Evolutionary conservation across 2,797 vertebrate genomes (phyloP).

Genomic region (Ptychadena robeensis): DNA sequence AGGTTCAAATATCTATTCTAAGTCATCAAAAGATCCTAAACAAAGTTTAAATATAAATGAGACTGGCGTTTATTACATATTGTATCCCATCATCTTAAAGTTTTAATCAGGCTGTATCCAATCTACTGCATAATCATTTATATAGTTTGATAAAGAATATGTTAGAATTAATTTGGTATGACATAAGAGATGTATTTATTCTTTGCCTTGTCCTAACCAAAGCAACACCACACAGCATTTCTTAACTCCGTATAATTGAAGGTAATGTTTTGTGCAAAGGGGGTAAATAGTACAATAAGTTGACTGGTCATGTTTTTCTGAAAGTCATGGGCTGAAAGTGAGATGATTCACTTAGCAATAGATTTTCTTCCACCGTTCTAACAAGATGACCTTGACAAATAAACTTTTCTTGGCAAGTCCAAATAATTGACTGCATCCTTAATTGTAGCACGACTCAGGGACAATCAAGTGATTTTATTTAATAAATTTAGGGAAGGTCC

Average conservation of each 20-base stretch:
- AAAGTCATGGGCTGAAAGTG: constrained; percentile 69
- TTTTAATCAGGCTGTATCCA: background rate
- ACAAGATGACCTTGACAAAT: constrained; percentile 73
- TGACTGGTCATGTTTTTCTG: constrained; percentile 76
- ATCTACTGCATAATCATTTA: background rate
- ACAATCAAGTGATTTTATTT: constrained; percentile 72
- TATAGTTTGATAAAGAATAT: background rate
- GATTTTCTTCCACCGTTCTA: constrained; percentile 71
- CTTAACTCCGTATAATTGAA: constrained; percentile 67
- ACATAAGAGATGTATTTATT: background rate
- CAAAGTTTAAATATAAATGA: background rate
- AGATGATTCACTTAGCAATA: constrained; percentile 72
- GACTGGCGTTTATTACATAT: background rate
- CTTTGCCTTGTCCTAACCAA: constrained; percentile 26
- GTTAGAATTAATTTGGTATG: background rate
- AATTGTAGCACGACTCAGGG: constrained; percentile 68
- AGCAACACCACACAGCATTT: constrained; percentile 41
- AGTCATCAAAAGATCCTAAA: background rate
- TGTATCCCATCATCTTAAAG: background rate
- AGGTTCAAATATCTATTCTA: background rate
- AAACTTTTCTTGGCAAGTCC: constrained; percentile 69
- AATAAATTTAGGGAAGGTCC: constrained; percentile 69
- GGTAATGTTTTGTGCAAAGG: constrained; percentile 66
- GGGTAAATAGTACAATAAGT: constrained; percentile 70
- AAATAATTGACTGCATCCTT: constrained; percentile 73